Conservation (phyloP, 2,888 invertebrate species). For the Melieria omissa region DNA sequence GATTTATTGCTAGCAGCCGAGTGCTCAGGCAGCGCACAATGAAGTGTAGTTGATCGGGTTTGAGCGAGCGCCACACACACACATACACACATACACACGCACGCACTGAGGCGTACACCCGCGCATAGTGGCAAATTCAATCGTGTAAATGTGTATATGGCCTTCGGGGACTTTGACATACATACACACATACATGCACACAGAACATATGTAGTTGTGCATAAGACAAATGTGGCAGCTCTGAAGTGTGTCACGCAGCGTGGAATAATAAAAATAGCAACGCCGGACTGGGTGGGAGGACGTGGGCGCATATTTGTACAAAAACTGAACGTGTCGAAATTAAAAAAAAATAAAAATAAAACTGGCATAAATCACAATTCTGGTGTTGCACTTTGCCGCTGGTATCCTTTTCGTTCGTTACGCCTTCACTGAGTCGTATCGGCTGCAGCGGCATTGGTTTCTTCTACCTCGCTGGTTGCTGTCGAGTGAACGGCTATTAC, state of each 20-base stretch:
- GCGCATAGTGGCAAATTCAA: not conserved
- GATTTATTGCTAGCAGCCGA: slow-evolving; percentile 54
- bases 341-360: not conserved
- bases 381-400: not conserved
- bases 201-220: not conserved
- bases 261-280: slow-evolving; percentile 13
- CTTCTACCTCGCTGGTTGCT: not conserved
- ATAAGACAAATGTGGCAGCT: slow-evolving; percentile 33
- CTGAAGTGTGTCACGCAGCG: slow-evolving; percentile 29
- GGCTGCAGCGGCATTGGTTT: not conserved
- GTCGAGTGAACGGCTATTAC: slow-evolving; percentile 22
- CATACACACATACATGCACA: not conserved
- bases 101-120: not conserved
- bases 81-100: not conserved
- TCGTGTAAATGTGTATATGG: not conserved
- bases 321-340: not conserved
- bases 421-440: not conserved
- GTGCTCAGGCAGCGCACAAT: slow-evolving; percentile 29
- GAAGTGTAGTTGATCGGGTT: slow-evolving; percentile 31
- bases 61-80: not conserved
- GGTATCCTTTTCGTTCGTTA: not conserved
- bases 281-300: not conserved
- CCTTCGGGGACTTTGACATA: not conserved
- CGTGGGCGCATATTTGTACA: not conserved
- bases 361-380: not conserved